phyloP scores from a whole-genome alignment of 2,113 vertebrate species.

The Tenrec ecaudatus region DNA sequence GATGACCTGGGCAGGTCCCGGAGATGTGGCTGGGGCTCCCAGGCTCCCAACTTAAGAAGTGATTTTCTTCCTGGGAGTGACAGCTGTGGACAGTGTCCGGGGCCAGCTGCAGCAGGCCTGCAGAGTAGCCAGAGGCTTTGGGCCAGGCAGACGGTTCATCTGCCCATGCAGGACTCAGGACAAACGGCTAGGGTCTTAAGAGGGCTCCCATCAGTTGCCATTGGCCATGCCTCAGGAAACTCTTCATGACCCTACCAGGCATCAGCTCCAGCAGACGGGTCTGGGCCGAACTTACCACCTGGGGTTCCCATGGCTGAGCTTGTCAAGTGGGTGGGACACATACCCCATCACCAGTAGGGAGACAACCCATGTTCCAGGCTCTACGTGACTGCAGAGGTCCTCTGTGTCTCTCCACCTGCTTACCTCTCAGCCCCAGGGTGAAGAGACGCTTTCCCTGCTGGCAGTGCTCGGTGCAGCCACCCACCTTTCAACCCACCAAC shows the following conservation, averaged over 20 bases:
- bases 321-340: constrained; percentile 83
- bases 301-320: constrained; percentile 95
- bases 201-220: constrained; percentile 88
- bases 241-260: constrained; percentile 96
- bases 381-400: background rate
- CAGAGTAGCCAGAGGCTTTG: constrained; percentile 87
- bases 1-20: background rate
- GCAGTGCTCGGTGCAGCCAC: background rate
- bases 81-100: constrained; percentile 94
- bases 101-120: constrained; percentile 91
- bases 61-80: constrained; percentile 95
- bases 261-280: constrained; percentile 95
- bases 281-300: constrained; percentile 94
- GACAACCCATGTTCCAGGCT: background rate
- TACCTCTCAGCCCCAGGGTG: background rate
- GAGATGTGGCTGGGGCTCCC: background rate
- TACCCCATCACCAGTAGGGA: constrained; percentile 71
- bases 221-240: constrained; percentile 93
- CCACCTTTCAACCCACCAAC: background rate
- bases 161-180: constrained; percentile 65
- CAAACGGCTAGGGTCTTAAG: background rate
- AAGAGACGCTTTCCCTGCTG: background rate
- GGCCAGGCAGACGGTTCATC: constrained; percentile 85
- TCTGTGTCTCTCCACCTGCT: background rate
- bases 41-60: constrained; percentile 91